Evolutionary conservation across 64 coral and sea anemone genomes (phyloP).

Genomic region (Porites lutea): DNA sequence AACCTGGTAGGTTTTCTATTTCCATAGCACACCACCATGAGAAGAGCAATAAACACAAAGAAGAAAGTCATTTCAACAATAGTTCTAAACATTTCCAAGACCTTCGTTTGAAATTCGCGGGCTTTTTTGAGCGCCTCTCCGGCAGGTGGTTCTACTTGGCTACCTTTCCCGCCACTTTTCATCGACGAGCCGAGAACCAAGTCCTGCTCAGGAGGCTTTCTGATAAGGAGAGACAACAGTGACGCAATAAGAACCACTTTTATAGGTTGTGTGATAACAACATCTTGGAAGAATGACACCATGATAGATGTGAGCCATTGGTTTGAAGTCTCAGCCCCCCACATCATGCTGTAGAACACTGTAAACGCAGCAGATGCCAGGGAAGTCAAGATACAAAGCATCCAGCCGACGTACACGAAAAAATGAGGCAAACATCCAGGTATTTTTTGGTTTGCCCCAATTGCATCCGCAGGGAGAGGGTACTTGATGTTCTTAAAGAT

Average conservation of each 20-base stretch:
- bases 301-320: constrained; percentile 75
- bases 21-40: constrained; percentile 73
- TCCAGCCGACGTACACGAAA: constrained; percentile 70
- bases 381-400: constrained; percentile 47
- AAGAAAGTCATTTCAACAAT: constrained; percentile 69
- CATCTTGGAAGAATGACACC: constrained; percentile 82
- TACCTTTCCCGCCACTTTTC: constrained; percentile 31
- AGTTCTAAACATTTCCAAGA: constrained; percentile 69
- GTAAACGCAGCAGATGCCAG: constrained; percentile 58
- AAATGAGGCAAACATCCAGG: constrained; percentile 67
- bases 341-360: constrained; percentile 77
- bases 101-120: constrained; percentile 57
- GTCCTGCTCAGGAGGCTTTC: constrained; percentile 68
- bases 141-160: constrained; percentile 22
- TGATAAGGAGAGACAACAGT: constrained; percentile 48
- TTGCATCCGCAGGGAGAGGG: constrained; percentile 4
- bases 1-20: constrained; percentile 63
- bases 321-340: constrained; percentile 72
- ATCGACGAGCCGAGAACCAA: constrained; percentile 54
- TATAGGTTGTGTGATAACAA: constrained; percentile 72
- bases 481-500: constrained; percentile 76
- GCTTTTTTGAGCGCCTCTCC: constrained; percentile 59
- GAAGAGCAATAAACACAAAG: constrained; percentile 44
- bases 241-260: constrained; percentile 73
- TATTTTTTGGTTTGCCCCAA: constrained; percentile 31